Conservation (phyloP, 2,797 vertebrate genomes). For the Nannoperca australis region DNA sequence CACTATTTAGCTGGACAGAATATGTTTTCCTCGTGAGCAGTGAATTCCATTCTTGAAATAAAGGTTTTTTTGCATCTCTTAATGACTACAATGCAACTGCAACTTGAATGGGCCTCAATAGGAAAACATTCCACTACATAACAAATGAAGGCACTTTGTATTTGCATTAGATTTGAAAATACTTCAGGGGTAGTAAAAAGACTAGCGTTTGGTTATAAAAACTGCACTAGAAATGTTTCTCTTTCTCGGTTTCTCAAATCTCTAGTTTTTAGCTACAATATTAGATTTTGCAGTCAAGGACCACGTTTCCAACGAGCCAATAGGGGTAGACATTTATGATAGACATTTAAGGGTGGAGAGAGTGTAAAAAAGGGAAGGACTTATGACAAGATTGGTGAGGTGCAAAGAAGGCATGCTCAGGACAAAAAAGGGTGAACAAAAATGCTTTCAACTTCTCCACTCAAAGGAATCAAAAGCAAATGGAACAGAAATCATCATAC, state of each 20-base stretch:
- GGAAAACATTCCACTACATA: constrained; percentile 20
- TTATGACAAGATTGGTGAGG: constrained; percentile 97
- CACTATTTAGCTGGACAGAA: constrained; percentile 43
- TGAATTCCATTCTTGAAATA: constrained; percentile 11
- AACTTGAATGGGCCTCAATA: constrained; percentile 12
- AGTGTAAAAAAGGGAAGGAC: constrained; percentile 84
- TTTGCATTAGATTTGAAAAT: constrained; percentile 26
- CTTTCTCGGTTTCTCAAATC: constrained; percentile 13
- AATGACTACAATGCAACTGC: constrained; percentile 16
- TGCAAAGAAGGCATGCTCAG: constrained; percentile 95
- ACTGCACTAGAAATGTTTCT: constrained; percentile 34
- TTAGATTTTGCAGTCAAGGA: constrained; percentile 65
- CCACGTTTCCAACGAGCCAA: constrained; percentile 70
- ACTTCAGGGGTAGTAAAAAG: constrained; percentile 5
- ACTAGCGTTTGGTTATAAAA: constrained; percentile 6
- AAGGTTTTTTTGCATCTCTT: constrained; percentile 12
- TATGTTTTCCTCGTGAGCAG: constrained; percentile 21
- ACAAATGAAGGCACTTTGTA: constrained; percentile 24
- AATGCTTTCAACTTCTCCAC: constrained; percentile 74
- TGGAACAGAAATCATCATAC: constrained; percentile 86
- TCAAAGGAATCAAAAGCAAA: constrained; percentile 81
- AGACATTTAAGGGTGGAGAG: constrained; percentile 83
- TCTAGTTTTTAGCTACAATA: constrained; percentile 27
- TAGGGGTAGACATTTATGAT: constrained; percentile 81
- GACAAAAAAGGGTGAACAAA: constrained; percentile 83